A percentile compares a stretch with the other conserved stretches of the same genome.
Evolutionary conservation across 2,888 invertebrate genomes (phyloP).

Genomic region (Phalera bucephala): DNA sequence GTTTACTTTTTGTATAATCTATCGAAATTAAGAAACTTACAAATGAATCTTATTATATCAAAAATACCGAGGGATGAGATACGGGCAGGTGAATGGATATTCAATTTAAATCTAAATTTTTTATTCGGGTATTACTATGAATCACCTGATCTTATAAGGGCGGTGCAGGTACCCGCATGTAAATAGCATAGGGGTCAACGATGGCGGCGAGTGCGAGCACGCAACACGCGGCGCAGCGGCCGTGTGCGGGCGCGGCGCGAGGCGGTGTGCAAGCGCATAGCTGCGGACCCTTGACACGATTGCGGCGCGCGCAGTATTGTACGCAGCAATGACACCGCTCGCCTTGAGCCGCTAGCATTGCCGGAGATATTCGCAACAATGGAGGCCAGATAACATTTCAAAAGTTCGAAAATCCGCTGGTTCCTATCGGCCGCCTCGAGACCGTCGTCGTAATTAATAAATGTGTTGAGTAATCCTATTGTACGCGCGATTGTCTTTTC

Average conservation of each 20-base stretch:
- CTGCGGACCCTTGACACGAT: constrained; percentile 77
- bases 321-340: constrained; percentile 82
- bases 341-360: constrained; percentile 82
- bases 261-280: constrained; percentile 48
- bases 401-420: constrained; percentile 78
- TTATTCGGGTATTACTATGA: constrained; percentile 36
- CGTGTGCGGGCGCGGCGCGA: constrained; percentile 25
- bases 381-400: constrained; percentile 82
- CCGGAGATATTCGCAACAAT: constrained; percentile 83
- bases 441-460: constrained; percentile 68
- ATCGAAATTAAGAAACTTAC: constrained; percentile 36
- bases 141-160: constrained; percentile 70
- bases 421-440: constrained; percentile 58
- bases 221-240: constrained; percentile 14
- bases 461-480: constrained; percentile 60
- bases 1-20: constrained; percentile 39
- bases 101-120: constrained; percentile 45
- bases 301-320: constrained; percentile 71
- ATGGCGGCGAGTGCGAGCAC: constrained; percentile 16
- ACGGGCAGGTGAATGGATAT: constrained; percentile 70
- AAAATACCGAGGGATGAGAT: constrained; percentile 49
- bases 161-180: constrained; percentile 63
- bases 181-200: constrained; percentile 30
- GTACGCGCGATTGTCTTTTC: constrained; percentile 43
- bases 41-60: constrained; percentile 51